Conservation (phyloP, 1,140 invertebrate species). For the Drusus annulatus region DNA sequence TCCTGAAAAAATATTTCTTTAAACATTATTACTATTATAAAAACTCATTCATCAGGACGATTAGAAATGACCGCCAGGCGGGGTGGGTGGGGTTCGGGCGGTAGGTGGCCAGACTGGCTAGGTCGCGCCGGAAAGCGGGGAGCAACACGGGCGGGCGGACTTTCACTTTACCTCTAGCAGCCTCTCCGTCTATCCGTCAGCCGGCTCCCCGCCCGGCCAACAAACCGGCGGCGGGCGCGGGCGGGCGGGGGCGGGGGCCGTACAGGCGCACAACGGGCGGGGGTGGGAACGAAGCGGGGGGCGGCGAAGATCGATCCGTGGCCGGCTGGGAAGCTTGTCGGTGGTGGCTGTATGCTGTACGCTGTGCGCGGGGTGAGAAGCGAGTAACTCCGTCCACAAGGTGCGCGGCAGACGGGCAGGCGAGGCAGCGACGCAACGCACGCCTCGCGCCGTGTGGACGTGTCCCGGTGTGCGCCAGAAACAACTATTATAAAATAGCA, state of each 20-base stretch:
- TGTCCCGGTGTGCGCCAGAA: no score
- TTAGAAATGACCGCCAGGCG: conserved; percentile 19
- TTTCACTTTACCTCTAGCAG: conserved; percentile 34
- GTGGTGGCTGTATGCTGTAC: conserved; percentile 2
- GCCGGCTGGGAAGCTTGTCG: conserved; percentile 44
- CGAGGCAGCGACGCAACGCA: no score
- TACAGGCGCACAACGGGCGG: conserved; percentile 14
- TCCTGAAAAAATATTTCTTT: no score
- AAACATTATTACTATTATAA: no score
- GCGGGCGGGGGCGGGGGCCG: neutral
- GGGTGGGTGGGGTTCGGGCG: no score
- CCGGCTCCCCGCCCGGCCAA: conserved; percentile 9
- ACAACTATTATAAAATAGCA: no score
- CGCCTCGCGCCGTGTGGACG: no score
- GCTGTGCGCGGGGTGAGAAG: neutral
- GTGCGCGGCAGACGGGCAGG: no score
- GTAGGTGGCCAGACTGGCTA: neutral
- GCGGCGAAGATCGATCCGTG: conserved; percentile 42
- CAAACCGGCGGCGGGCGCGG: neutral
- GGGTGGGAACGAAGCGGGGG: conserved; percentile 18
- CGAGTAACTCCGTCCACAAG: neutral
- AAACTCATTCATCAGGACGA: neutral
- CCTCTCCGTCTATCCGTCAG: conserved; percentile 26
- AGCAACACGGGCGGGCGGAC: conserved; percentile 8
- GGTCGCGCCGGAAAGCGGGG: neutral